Evolutionary conservation across 1,140 invertebrate genomes (phyloP).

Genomic region (Ips typographus): DNA sequence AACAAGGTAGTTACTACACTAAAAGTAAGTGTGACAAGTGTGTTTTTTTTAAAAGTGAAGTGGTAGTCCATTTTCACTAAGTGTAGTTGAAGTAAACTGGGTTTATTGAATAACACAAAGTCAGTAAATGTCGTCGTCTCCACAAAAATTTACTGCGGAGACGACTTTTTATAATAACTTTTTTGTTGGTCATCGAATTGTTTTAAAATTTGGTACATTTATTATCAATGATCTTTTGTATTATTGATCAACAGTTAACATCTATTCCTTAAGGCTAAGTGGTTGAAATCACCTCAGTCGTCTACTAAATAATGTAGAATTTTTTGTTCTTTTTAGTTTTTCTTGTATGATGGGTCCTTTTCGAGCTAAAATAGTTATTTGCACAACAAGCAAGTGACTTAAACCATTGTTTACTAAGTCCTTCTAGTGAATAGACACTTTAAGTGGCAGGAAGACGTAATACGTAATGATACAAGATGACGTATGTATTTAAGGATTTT

Average conservation of each 20-base stretch:
- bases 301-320: neutral
- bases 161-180: neutral
- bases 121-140: neutral
- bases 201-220: neutral
- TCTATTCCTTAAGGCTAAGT: constrained; percentile 1
- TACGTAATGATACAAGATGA: no score
- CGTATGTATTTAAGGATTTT: no score
- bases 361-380: no score
- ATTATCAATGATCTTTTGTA: constrained; percentile 3
- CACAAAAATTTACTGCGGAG: neutral
- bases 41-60: neutral
- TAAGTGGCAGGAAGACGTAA: no score
- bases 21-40: neutral
- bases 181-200: constrained; percentile 8
- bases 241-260: constrained; percentile 7
- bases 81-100: no score
- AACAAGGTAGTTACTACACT: neutral
- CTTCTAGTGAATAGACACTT: no score
- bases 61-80: no score
- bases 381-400: no score
- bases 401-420: no score
- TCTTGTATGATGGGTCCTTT: neutral
- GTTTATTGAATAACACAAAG: no score
- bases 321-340: constrained; percentile 6
- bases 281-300: neutral